phyloP scores from a whole-genome alignment of 2,888 invertebrate genomes.

The Leptinotarsa juncta region DNA sequence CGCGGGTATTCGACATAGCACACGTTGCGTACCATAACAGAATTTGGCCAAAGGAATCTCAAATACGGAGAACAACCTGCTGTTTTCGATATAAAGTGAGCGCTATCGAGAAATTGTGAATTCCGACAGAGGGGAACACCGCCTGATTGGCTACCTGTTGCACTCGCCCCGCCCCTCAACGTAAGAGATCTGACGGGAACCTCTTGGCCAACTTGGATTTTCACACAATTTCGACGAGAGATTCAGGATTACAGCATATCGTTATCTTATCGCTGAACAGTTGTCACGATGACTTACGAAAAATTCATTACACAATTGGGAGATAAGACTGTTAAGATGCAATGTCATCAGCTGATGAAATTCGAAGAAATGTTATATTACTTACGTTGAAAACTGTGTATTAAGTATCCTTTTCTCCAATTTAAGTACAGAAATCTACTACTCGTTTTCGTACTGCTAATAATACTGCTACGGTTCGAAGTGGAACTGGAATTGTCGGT shows the following conservation, averaged over 20 bases:
- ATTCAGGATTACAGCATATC: neutral
- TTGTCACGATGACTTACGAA: neutral
- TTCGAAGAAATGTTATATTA: constrained; percentile 30
- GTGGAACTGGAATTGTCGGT: constrained; percentile 16
- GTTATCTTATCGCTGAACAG: neutral
- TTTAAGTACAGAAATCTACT: constrained; percentile 49
- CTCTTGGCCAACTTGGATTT: constrained; percentile 23
- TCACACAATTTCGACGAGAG: constrained; percentile 10
- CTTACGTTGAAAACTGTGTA: constrained; percentile 61
- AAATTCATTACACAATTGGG: neutral
- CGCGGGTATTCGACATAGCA: constrained; percentile 9
- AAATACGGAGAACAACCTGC: constrained; percentile 42
- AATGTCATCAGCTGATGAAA: neutral
- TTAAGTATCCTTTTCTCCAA: constrained; percentile 55
- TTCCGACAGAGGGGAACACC: constrained; percentile 45
- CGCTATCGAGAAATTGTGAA: constrained; percentile 44
- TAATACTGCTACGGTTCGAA: constrained; percentile 40
- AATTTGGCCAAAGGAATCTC: constrained; percentile 38
- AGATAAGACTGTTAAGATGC: neutral
- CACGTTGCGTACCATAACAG: constrained; percentile 11
- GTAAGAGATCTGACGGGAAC: constrained; percentile 41
- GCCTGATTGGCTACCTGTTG: constrained; percentile 64
- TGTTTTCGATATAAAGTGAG: constrained; percentile 44
- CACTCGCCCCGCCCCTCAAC: constrained; percentile 59
- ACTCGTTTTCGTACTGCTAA: constrained; percentile 29